A percentile compares a stretch with the other conserved stretches of the same genome.
phyloP scores from a whole-genome alignment of 2,888 invertebrate species.

The Archips xylosteana region DNA sequence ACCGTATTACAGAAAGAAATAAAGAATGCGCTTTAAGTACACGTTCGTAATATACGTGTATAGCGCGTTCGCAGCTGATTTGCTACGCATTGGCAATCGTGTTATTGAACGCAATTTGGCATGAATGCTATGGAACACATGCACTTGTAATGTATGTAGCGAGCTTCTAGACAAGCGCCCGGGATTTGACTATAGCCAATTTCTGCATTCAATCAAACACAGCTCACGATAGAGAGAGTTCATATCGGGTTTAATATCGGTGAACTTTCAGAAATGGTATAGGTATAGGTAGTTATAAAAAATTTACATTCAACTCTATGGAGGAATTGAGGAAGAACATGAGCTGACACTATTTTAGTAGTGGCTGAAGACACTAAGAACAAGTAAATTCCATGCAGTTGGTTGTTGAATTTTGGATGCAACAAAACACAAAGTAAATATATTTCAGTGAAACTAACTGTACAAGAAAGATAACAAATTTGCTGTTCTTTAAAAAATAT shows the following conservation, averaged over 20 bases:
- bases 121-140: constrained; percentile 20
- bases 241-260: not conserved
- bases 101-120: constrained; percentile 31
- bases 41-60: not conserved
- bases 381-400: too few relatives aligned
- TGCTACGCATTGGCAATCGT: constrained; percentile 9
- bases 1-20: too few relatives aligned
- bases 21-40: not conserved
- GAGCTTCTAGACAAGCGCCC: constrained; percentile 31
- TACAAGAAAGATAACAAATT: too few relatives aligned
- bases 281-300: not conserved
- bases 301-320: too few relatives aligned
- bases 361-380: too few relatives aligned
- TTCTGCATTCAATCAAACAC: constrained; percentile 32
- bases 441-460: too few relatives aligned
- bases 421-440: too few relatives aligned
- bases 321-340: too few relatives aligned
- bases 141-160: not conserved
- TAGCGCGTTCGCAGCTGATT: not conserved
- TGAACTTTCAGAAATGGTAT: not conserved
- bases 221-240: not conserved
- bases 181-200: constrained; percentile 69
- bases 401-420: too few relatives aligned
- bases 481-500: too few relatives aligned
- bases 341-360: too few relatives aligned